Percentiles rank a stretch among this genome's conserved stretches.
phyloP scores from a whole-genome alignment of 2,888 invertebrate genomes.

The Spialia ferax region DNA sequence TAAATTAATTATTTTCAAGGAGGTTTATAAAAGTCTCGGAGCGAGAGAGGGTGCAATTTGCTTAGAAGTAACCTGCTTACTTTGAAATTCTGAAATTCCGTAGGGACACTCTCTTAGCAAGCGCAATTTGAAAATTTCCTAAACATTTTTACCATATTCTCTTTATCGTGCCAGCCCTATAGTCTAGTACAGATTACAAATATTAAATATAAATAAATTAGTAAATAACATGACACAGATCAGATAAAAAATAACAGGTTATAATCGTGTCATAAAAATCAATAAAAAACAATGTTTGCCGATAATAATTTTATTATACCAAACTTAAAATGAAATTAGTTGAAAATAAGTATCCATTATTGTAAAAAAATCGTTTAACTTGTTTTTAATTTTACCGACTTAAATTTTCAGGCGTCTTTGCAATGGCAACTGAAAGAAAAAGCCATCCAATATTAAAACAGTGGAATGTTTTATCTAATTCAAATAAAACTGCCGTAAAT shows the following conservation, averaged over 20 bases:
- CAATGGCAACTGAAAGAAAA: not conserved
- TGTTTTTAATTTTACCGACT: no score
- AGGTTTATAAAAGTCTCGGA: slow-evolving; percentile 52
- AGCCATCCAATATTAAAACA: not conserved
- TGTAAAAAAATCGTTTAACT: no score
- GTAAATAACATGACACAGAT: no score
- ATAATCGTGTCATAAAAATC: no score
- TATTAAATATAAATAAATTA: no score
- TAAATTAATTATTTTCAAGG: slow-evolving; percentile 33
- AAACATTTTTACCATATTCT: slow-evolving; percentile 27
- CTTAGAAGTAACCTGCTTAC: slow-evolving; percentile 75
- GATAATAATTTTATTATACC: no score
- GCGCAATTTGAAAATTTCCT: slow-evolving; percentile 73
- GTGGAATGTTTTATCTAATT: slow-evolving; percentile 30
- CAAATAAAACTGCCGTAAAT: slow-evolving; percentile 40
- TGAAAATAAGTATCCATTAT: no score
- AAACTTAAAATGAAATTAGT: no score
- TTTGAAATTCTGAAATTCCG: slow-evolving; percentile 67
- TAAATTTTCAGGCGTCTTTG: no score
- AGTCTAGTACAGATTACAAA: no score
- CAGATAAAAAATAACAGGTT: no score
- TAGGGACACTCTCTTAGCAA: slow-evolving; percentile 74
- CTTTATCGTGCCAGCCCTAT: not conserved
- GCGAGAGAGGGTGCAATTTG: slow-evolving; percentile 72
- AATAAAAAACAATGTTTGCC: no score